A percentile compares a stretch with the other conserved stretches of the same genome.
These are phyloP conservation scores for Drosophila hydei DNA, from an alignment of 1,140 invertebrate genomes.

Conservation along the genomic window DNA sequence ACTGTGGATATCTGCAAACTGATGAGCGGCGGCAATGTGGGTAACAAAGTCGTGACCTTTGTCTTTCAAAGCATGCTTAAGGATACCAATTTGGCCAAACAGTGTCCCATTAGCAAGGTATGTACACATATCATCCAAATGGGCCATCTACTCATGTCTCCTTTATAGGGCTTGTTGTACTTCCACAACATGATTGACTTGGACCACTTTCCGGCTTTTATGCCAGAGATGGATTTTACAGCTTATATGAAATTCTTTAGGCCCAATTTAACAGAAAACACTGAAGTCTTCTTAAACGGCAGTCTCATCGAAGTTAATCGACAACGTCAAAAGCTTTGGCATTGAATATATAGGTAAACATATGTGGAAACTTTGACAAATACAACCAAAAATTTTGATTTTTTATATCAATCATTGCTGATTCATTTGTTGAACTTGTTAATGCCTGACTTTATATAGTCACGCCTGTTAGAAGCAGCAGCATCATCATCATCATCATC, in stretches of 20 bases:
- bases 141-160: background rate
- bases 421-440: conserved; percentile 35
- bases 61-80: conserved; percentile 4
- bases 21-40: background rate
- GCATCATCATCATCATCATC: conserved; percentile 33
- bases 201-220: conserved; percentile 14
- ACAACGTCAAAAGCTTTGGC: background rate
- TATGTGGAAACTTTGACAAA: conserved; percentile 7
- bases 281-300: background rate
- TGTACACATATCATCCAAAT: background rate
- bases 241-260: background rate
- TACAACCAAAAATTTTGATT: conserved; percentile 21
- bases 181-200: conserved; percentile 3
- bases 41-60: background rate
- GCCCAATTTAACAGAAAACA: background rate
- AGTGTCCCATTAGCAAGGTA: conserved; percentile 17
- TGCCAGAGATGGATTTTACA: conserved; percentile 22
- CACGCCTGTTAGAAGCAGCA: conserved; percentile 48
- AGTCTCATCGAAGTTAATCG: background rate
- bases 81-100: conserved; percentile 5
- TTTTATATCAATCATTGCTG: conserved; percentile 29
- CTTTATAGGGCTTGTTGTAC: conserved; percentile 15
- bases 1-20: conserved; percentile 10
- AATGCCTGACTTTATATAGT: conserved; percentile 67
- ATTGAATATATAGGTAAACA: background rate